Evolutionary conservation across 2,113 vertebrate species (phyloP).

Genomic region (Pseudois nayaur): DNA sequence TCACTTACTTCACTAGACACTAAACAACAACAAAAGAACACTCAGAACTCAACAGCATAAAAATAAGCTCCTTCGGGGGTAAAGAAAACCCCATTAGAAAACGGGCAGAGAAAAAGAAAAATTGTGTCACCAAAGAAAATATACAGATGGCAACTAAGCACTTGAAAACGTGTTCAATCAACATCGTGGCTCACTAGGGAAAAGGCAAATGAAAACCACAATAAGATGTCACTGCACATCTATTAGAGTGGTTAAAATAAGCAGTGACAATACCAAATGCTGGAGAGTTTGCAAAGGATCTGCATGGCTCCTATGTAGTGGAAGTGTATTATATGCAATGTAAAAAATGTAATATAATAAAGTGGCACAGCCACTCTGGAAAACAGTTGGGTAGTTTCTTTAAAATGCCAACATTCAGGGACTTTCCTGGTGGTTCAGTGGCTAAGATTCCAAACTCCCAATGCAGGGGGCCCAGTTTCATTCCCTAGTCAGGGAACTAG

Average conservation of each 20-base stretch:
- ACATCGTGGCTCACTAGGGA: not conserved
- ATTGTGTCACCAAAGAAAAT: not conserved
- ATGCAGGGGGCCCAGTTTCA: not conserved
- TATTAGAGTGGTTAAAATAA: not conserved
- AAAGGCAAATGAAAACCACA: not conserved
- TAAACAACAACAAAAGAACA: not conserved
- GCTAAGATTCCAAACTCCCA: not conserved
- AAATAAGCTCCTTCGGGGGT: not conserved
- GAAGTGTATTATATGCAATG: not conserved
- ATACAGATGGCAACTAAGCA: not conserved
- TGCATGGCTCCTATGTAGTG: not conserved
- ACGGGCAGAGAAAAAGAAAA: not conserved
- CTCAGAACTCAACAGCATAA: slow-evolving; percentile 5
- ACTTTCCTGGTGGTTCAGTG: not conserved
- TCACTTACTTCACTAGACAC: not conserved
- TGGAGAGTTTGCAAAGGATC: not conserved
- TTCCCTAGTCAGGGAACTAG: not conserved
- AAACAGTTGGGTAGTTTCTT: not conserved
- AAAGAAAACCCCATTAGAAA: not conserved
- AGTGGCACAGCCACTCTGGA: not conserved
- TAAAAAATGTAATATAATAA: not conserved
- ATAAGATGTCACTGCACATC: not conserved
- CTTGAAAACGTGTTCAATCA: not conserved
- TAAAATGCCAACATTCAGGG: not conserved
- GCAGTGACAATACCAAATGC: not conserved